Base-by-base conservation (phyloP, 2,113 vertebrate species). In the Salvelinus fontinalis region DNA sequence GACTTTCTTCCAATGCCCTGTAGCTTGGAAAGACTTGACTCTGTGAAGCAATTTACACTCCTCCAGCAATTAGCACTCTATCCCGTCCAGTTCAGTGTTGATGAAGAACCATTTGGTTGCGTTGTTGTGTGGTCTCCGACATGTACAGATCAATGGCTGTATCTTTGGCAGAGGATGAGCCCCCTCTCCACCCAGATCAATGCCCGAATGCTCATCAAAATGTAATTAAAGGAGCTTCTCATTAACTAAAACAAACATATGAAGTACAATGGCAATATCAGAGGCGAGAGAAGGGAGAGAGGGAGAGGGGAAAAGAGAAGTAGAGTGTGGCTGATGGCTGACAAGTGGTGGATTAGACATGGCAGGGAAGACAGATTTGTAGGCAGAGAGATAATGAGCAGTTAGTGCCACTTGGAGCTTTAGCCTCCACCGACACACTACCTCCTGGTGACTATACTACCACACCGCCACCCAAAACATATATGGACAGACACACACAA, bases 191-290 rank as follows among this genome's bases (percentile, higher is more conserved):
- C 67, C 48, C 79, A 75, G 81, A 79, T 86, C 81, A 76, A 85
- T 85, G 77, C 62, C 77, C 67, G 71, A 79, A 80, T 85, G 85
- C 84, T 85, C 80, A 84, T 88, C 80, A 86, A 81, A 89, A 84
- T 84, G 67, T 80, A 86, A 87, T 89, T 84, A 86, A 81, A 76
- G 75, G 79, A 76, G 74, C 77, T 75, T 80, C 79, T 85, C 75
- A 86, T 86, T 82, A 89, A 84, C 76, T 77, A 81, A 83, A 89
- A 86, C 80, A 86, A 87, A 85, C 84, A 85, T 44, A 57, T 81
- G 83, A 76, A 77, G 74, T n/a, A 65, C 71, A 71, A 68, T 80
- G 84, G 75, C 77, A 79, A 81, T 75, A 81, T 31, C 27, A 67
- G 29, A 67, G 66, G 31, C 6, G 6, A 67, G 66, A 39, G 14